Percentiles rank a stretch among this genome's conserved stretches.
Conservation (phyloP, 2,113 vertebrate genomes). For the Piprites chloris region DNA sequence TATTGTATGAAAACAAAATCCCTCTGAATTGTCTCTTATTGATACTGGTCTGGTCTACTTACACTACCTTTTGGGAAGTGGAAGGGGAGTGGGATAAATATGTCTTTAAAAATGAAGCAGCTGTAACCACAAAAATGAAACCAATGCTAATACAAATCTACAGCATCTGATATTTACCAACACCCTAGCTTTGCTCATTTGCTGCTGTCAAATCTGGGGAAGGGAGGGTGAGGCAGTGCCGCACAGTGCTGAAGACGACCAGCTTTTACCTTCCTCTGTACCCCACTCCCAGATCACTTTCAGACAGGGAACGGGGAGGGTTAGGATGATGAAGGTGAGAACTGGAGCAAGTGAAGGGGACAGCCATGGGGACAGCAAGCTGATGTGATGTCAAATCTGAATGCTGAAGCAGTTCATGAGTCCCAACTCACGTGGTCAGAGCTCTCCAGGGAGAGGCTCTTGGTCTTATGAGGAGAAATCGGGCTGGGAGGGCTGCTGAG, state of each 20-base stretch:
- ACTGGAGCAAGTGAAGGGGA: conserved; percentile 33
- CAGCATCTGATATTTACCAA: conserved; percentile 45
- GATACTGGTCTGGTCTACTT: conserved; percentile 62
- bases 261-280: conserved; percentile 43
- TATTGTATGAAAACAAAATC: conserved; percentile 48
- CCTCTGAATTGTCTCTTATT: conserved; percentile 38
- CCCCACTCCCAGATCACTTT: conserved; percentile 10
- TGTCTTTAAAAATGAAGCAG: conserved; percentile 58
- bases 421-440: conserved; percentile 94
- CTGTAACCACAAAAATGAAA: conserved; percentile 63
- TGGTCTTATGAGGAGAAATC: conserved; percentile 92
- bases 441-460: conserved; percentile 95
- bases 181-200: conserved; percentile 32
- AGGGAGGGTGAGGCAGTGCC: background rate
- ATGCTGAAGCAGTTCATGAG: conserved; percentile 80
- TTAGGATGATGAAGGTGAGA: conserved; percentile 44
- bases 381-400: conserved; percentile 68
- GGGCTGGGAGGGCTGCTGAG: conserved; percentile 98
- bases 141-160: conserved; percentile 45
- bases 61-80: conserved; percentile 50
- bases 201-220: conserved; percentile 6
- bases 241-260: background rate
- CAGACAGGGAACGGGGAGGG: background rate
- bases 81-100: conserved; percentile 31
- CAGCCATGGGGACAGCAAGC: conserved; percentile 49